phyloP scores from a whole-genome alignment of 2,113 vertebrate species.

The Pseudopipra pipra region DNA sequence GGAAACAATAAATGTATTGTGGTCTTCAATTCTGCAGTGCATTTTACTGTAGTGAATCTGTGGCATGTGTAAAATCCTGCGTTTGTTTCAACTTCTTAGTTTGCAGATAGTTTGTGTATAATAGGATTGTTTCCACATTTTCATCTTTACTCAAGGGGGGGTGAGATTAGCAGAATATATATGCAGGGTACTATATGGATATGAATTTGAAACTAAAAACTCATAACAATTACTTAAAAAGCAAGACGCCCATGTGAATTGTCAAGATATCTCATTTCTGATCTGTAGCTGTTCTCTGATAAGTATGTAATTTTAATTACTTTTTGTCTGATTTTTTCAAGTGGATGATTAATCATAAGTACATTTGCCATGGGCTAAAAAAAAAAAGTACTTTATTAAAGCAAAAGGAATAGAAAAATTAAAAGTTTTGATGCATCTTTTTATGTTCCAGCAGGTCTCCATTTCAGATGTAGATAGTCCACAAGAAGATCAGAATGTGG shows the following conservation, averaged over 20 bases:
- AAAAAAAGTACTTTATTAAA: not conserved
- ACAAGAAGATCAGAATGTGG: not conserved
- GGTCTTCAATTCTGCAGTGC: not conserved
- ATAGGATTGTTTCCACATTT: not conserved
- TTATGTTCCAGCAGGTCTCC: conserved; percentile 27
- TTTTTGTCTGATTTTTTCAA: not conserved
- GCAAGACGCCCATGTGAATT: not conserved
- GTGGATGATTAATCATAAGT: not conserved
- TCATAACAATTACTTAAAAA: not conserved
- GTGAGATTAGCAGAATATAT: not conserved
- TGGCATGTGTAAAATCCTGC: not conserved
- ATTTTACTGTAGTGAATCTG: not conserved
- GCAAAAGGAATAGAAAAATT: not conserved
- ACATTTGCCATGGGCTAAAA: not conserved
- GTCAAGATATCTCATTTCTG: not conserved
- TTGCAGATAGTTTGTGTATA: not conserved
- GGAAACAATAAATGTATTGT: not conserved
- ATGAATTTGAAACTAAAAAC: not conserved
- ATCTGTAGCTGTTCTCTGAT: not conserved
- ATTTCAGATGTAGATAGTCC: not conserved
- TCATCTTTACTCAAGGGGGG: not conserved
- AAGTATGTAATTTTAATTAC: not conserved
- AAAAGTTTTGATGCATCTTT: not conserved
- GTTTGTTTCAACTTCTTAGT: not conserved
- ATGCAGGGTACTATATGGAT: not conserved